Evolutionary conservation across 1,140 invertebrate genomes (phyloP).

Genomic region (Brachionus calyciflorus): DNA sequence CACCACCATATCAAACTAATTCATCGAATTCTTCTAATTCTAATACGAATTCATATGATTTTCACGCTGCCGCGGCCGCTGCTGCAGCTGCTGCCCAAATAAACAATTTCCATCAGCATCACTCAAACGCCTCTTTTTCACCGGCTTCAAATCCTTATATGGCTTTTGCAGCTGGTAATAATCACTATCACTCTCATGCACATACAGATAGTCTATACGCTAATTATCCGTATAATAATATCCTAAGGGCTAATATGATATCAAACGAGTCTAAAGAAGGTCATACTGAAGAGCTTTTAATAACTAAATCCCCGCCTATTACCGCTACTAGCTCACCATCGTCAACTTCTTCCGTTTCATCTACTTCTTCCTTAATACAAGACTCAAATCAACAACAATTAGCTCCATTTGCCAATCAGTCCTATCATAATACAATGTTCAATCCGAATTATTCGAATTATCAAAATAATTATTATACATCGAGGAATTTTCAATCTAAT

Average conservation of each 20-base stretch:
- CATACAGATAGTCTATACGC: constrained; percentile 23
- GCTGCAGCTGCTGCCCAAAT: constrained; percentile 40
- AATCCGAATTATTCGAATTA: not conserved
- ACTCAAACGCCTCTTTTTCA: not conserved
- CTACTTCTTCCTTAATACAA: not conserved
- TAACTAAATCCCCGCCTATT: constrained; percentile 35
- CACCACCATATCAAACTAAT: not conserved
- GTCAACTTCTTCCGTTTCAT: constrained; percentile 34
- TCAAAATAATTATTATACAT: not conserved
- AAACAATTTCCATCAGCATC: constrained; percentile 33
- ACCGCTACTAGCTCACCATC: constrained; percentile 24
- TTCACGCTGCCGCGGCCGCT: constrained; percentile 32
- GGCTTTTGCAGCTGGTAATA: not conserved
- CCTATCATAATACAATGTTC: not conserved
- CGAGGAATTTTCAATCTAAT: not conserved
- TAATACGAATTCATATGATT: not conserved
- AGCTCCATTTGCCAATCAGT: not conserved
- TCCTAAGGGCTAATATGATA: constrained; percentile 17
- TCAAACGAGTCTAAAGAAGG: not conserved
- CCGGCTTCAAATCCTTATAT: not conserved
- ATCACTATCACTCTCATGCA: not conserved
- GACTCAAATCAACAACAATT: constrained; percentile 15
- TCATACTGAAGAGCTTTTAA: not conserved
- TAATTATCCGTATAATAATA: constrained; percentile 39
- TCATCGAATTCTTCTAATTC: not conserved